phyloP scores from a whole-genome alignment of 2,113 vertebrate species.

The Brachirus orientalis region DNA sequence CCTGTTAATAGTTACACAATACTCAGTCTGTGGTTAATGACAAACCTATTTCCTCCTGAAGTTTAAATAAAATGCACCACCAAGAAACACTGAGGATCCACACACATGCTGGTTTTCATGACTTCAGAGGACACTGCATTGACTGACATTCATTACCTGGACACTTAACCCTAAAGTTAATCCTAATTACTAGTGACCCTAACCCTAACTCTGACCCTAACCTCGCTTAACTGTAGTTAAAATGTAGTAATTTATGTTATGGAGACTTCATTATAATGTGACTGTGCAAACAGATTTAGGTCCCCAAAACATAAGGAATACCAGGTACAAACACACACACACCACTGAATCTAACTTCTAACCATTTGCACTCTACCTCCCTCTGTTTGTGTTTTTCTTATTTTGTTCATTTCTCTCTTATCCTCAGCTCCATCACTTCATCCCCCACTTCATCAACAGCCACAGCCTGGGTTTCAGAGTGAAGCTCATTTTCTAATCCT shows the following conservation, averaged over 20 bases:
- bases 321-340: too few species aligned
- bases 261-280: too few species aligned
- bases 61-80: constrained; percentile 15
- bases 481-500: constrained; percentile 61
- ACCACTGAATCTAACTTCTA: not conserved
- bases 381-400: constrained; percentile 3
- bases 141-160: too few species aligned
- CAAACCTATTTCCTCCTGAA: constrained; percentile 19
- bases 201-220: too few species aligned
- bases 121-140: too few species aligned
- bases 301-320: too few species aligned
- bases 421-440: not conserved
- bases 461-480: constrained; percentile 16
- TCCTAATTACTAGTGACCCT: too few species aligned
- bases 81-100: constrained; percentile 1
- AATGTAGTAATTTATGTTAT: too few species aligned
- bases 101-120: too few species aligned
- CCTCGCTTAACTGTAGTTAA: too few species aligned
- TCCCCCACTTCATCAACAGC: not conserved
- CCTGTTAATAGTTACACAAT: constrained; percentile 25
- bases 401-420: constrained; percentile 17
- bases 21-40: constrained; percentile 6
- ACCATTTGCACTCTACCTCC: constrained; percentile 2
- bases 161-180: too few species aligned
- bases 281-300: too few species aligned